phyloP scores from a whole-genome alignment of 30 jellyfish, hydroid and myxozoan species.

The Pseudorhiza aurosa region DNA sequence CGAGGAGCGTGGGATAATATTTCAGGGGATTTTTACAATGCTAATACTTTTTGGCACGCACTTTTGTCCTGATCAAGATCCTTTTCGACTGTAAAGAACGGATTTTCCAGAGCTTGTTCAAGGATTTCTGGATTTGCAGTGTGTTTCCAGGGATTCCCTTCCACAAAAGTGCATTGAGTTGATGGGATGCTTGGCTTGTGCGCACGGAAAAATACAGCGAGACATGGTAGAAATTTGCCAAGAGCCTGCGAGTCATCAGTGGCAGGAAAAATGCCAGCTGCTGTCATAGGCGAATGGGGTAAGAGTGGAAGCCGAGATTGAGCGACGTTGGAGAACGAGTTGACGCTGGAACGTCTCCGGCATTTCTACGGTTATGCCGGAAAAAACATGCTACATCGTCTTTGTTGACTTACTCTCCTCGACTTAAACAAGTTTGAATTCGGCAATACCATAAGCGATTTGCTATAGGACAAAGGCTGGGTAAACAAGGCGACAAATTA shows the following conservation, averaged over 20 bases:
- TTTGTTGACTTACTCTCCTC: slow-evolving; percentile 34
- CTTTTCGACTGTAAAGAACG: too few relatives aligned
- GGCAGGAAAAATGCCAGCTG: too few relatives aligned
- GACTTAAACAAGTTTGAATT: slow-evolving; percentile 36
- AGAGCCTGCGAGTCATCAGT: too few relatives aligned
- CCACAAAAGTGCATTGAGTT: neutral
- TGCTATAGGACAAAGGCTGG: slow-evolving; percentile 10
- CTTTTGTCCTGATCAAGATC: too few relatives aligned
- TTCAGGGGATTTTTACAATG: too few relatives aligned
- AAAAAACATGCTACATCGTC: slow-evolving; percentile 41
- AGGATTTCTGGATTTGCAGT: neutral
- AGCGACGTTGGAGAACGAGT: slow-evolving; percentile 5
- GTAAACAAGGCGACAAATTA: slow-evolving; percentile 26
- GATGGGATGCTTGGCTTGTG: too few relatives aligned
- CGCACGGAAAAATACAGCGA: too few relatives aligned
- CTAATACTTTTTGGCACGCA: too few relatives aligned
- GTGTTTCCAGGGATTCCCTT: neutral
- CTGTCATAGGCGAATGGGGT: neutral
- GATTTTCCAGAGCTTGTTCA: neutral
- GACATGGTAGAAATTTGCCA: too few relatives aligned
- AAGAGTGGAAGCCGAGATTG: neutral
- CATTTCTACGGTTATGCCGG: slow-evolving; percentile 47
- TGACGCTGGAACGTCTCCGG: slow-evolving; percentile 27
- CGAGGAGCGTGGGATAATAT: too few relatives aligned
- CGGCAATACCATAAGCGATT: slow-evolving; percentile 34